A percentile compares a stretch with the other conserved stretches of the same genome.
Conservation (phyloP, 2,888 invertebrate species). For the Tenthredo notha region DNA sequence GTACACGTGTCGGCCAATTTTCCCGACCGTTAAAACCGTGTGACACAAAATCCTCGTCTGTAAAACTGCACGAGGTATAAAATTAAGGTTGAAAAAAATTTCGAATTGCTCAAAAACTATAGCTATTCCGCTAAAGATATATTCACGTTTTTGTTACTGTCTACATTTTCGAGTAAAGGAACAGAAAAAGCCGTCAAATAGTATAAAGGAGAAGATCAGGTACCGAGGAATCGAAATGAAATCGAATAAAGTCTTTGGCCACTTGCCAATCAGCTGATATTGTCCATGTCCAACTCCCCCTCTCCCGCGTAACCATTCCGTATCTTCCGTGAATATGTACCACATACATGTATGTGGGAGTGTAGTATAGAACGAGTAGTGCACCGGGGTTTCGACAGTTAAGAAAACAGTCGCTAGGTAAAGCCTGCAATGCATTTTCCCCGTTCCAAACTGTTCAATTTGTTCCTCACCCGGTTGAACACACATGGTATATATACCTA, state of each 20-base stretch:
- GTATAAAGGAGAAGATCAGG: not conserved
- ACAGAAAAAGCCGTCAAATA: not conserved
- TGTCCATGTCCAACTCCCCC: not conserved
- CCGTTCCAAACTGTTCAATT: conserved; percentile 60
- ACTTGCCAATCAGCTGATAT: conserved; percentile 54
- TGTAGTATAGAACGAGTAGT: not conserved
- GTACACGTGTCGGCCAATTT: conserved; percentile 13
- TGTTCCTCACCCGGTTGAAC: conserved; percentile 56
- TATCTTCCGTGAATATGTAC: not conserved
- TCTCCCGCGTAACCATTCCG: not conserved
- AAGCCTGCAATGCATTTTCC: conserved; percentile 53
- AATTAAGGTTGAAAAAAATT: not conserved
- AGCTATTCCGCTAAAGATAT: too few species aligned
- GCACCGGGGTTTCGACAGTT: conserved; percentile 5
- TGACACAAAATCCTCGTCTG: not conserved
- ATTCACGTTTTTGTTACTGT: not conserved
- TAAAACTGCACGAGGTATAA: not conserved
- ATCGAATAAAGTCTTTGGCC: conserved; percentile 51
- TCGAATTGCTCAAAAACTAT: too few species aligned
- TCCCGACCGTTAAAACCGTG: not conserved
- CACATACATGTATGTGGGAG: too few species aligned
- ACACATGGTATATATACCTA: not conserved
- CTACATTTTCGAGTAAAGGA: not conserved
- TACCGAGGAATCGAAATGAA: conserved; percentile 22
- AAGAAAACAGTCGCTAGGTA: conserved; percentile 38